Percentiles rank a stretch among this genome's conserved stretches.
Evolutionary conservation across 2,888 invertebrate genomes (phyloP).

Genomic region (Netelia fuscicornis): DNA sequence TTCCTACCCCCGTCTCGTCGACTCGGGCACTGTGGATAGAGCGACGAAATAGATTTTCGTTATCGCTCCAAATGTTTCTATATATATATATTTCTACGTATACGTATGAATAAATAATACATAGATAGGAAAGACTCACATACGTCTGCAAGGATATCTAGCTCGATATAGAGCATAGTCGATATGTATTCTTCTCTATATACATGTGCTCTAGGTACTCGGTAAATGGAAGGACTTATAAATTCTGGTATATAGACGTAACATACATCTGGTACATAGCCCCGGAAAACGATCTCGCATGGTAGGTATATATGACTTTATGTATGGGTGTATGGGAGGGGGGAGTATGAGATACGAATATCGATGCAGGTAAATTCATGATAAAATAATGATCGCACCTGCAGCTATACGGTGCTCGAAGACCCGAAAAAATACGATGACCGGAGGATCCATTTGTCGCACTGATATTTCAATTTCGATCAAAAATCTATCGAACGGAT

Average conservation of each 20-base stretch:
- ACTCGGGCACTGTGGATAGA: constrained; percentile 69
- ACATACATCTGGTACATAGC: constrained; percentile 13
- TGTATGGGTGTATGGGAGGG: constrained; percentile 3
- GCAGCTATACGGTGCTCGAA: constrained; percentile 15
- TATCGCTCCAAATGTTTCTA: constrained; percentile 69
- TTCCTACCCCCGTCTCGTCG: constrained; percentile 29
- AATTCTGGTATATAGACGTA: constrained; percentile 18
- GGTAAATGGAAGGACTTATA: constrained; percentile 3
- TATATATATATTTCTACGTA: background rate
- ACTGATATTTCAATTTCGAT: constrained; percentile 9
- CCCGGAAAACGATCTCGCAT: constrained; percentile 18
- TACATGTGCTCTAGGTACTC: background rate
- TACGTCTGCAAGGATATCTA: background rate
- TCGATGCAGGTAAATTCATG: constrained; percentile 35
- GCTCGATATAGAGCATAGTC: constrained; percentile 5
- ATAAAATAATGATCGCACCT: constrained; percentile 72
- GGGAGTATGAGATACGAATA: background rate
- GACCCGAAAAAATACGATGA: background rate
- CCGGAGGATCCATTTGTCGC: background rate
- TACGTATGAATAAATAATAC: background rate
- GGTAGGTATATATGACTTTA: constrained; percentile 18
- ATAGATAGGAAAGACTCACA: constrained; percentile 1
- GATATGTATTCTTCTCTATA: constrained; percentile 11
- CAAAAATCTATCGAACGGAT: no score
- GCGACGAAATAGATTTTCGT: constrained; percentile 81